phyloP scores from a whole-genome alignment of 2,113 vertebrate species.

The Larimichthys polyactis region DNA sequence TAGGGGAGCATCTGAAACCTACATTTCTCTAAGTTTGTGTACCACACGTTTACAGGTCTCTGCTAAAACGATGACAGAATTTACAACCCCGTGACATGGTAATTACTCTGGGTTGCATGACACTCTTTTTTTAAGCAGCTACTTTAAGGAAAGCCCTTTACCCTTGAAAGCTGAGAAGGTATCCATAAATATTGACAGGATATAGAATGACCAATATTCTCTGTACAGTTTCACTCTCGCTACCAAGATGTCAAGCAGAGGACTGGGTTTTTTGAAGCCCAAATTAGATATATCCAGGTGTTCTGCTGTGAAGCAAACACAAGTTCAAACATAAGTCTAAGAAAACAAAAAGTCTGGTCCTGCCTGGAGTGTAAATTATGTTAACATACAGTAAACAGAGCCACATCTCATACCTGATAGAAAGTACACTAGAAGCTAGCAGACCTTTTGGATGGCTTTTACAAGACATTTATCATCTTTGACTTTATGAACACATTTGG shows the following conservation, averaged over 20 bases:
- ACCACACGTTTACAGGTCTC: conserved; percentile 27
- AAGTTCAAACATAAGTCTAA: neutral
- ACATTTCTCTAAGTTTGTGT: conserved; percentile 10
- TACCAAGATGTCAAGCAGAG: neutral
- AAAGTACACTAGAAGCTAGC: conserved; percentile 33
- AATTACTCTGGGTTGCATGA: conserved; percentile 69
- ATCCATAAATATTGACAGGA: conserved; percentile 72
- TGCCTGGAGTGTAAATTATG: neutral
- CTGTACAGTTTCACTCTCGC: conserved; percentile 17
- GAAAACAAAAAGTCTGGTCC: neutral
- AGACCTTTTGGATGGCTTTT: conserved; percentile 33
- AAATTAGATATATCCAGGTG: conserved; percentile 13
- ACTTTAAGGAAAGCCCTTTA: conserved; percentile 71
- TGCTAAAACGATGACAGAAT: conserved; percentile 67
- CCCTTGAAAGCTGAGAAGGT: conserved; percentile 69
- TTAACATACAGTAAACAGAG: neutral
- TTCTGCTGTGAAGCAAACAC: neutral
- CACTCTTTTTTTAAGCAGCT: conserved; percentile 63
- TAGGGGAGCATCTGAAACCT: neutral
- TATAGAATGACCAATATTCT: conserved; percentile 65
- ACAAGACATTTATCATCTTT: conserved; percentile 46
- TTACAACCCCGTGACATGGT: conserved; percentile 66
- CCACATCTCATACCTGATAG: neutral
- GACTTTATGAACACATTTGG: conserved; percentile 40
- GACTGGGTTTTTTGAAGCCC: neutral